Evolutionary conservation across 2,113 vertebrate genomes (phyloP), one percentile per base, ranked within the genome.

Genomic region (Percina caprodes): DNA sequence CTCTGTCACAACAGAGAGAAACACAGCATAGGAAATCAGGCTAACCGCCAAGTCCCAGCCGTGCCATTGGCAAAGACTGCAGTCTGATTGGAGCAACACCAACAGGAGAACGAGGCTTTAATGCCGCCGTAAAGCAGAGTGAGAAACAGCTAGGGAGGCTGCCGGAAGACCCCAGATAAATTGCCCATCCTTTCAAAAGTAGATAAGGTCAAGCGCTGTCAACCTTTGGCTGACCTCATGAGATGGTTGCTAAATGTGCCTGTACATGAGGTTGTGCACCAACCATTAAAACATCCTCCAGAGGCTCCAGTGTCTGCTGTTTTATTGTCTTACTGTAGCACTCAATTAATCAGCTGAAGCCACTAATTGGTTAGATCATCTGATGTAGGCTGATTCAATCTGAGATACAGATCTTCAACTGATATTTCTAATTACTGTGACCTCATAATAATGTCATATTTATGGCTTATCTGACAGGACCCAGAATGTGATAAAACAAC

Each of bases 321-420:
- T 90, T 93, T 83, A 92, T 85, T 86, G 88, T 85, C 88, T 86
- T 69, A 10, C 30, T 16, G 42, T 83, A 84, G 52, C 90, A 83
- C 67, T 84, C 74, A 78, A 91, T 92, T 87, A 85, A 93, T 93
- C 92, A 93, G 68, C 65, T 35, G 49, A 67, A 79, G 83, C 73
- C 73, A 45, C 79, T 90, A 91, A 92, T 90, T 92, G 89, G 84
- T 92, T 89, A 92, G 88, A 91, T 94, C 91, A 92, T 88, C 76
- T 67, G 61, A 88, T 83, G 73, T 24, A 39, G 72, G 18, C 77
- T 42, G 82, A 89, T 86, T 88, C 82, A 85, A 88, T 89, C 77
- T 15, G 58, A 85, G 48, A 82, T 30, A 63, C 12, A 74, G 61
- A 78, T 74, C 80, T 77, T 52, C 8, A 1, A 54, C 81, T 71